Evolutionary conservation across 2,113 vertebrate genomes (phyloP).

Genomic region (Tor tambroides): DNA sequence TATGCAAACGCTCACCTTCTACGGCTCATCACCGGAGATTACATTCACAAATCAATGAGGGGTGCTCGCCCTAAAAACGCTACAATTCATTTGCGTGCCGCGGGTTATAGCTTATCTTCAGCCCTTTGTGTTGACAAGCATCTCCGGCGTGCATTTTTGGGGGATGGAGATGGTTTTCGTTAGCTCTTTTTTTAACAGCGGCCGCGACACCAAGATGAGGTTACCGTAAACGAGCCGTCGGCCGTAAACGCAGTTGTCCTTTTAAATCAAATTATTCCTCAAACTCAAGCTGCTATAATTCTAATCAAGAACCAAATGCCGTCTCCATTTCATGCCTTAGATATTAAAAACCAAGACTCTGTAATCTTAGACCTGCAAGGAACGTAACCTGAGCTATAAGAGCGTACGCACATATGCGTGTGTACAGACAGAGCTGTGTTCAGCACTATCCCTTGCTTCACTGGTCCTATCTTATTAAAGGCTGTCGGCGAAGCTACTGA

Average conservation of each 20-base stretch:
- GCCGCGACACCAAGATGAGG: conserved; percentile 28
- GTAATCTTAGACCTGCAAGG: conserved; percentile 47
- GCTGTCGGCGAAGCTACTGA: conserved; percentile 75
- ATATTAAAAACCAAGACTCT: conserved; percentile 47
- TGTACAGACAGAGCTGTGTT: conserved; percentile 46
- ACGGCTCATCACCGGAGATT: conserved; percentile 75
- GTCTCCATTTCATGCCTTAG: conserved; percentile 48
- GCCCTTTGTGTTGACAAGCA: conserved; percentile 42
- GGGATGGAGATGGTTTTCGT: conserved; percentile 20
- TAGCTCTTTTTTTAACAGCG: neutral
- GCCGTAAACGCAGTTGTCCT: conserved; percentile 44
- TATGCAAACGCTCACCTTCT: conserved; percentile 75
- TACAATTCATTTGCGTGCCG: conserved; percentile 44
- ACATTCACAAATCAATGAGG: conserved; percentile 77
- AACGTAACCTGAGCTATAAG: conserved; percentile 36
- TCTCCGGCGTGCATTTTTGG: neutral
- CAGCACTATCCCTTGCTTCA: conserved; percentile 69
- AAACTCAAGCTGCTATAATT: conserved; percentile 42
- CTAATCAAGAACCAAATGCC: conserved; percentile 50
- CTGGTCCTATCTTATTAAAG: conserved; percentile 80
- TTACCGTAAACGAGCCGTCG: conserved; percentile 3
- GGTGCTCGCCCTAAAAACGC: conserved; percentile 70
- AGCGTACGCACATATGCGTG: conserved; percentile 15
- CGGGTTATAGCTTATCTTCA: conserved; percentile 37
- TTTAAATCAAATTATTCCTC: conserved; percentile 43